phyloP scores from a whole-genome alignment of 2,113 vertebrate genomes.

The Macroglossus sobrinus region DNA sequence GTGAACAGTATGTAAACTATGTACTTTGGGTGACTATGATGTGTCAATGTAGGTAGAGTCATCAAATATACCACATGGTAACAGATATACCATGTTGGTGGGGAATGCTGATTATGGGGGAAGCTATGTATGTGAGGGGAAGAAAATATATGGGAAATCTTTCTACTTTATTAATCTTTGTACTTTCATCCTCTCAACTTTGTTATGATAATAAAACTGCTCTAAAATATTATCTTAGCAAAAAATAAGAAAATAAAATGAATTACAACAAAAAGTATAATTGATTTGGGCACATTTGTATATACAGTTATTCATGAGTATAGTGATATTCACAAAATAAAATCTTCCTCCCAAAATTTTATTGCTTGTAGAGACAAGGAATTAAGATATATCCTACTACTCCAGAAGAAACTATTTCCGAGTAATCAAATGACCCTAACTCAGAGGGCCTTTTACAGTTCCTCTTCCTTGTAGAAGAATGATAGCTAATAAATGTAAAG shows the following conservation, averaged over 20 bases:
- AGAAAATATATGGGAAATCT: neutral
- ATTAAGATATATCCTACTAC: neutral
- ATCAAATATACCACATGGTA: neutral
- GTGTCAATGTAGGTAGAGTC: neutral
- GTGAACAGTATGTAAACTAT: neutral
- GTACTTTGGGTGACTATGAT: neutral
- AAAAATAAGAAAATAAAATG: neutral
- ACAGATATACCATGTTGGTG: neutral
- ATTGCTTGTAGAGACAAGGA: neutral
- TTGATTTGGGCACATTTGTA: neutral
- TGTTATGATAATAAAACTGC: neutral
- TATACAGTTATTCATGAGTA: neutral
- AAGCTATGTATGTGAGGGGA: neutral
- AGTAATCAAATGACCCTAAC: neutral
- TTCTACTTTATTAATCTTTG: neutral
- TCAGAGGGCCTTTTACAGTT: neutral
- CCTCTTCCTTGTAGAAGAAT: neutral
- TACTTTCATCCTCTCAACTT: neutral
- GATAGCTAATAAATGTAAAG: neutral
- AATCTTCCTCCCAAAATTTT: neutral
- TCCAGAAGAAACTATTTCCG: neutral
- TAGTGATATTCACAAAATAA: neutral
- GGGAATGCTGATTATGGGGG: neutral
- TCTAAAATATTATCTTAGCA: neutral
- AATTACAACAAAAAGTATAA: neutral